Conservation (phyloP, 2,888 invertebrate genomes). For the Drosophila diplacantha region DNA sequence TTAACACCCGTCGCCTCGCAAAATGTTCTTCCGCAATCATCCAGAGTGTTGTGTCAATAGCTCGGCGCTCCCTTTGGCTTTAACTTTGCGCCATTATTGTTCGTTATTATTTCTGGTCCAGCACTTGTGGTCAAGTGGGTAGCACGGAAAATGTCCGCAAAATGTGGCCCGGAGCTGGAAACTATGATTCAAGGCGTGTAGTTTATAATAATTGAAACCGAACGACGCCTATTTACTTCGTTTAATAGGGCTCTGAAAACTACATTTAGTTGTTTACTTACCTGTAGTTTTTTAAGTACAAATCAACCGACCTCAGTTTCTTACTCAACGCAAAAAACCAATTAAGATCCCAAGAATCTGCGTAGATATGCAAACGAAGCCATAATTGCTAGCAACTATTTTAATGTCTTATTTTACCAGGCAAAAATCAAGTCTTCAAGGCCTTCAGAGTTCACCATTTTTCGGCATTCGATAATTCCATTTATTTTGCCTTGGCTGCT, state of each 20-base stretch:
- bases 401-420: slow-evolving; percentile 2
- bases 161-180: background rate
- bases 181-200: background rate
- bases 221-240: background rate
- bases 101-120: slow-evolving; percentile 23
- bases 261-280: background rate
- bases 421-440: background rate
- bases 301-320: no score
- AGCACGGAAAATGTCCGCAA: background rate
- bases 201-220: background rate
- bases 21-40: slow-evolving; percentile 70
- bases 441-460: background rate
- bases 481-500: background rate
- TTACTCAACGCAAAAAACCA: background rate
- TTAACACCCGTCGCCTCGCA: slow-evolving; percentile 43
- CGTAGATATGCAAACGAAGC: background rate
- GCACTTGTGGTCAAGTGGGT: slow-evolving; percentile 25
- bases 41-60: slow-evolving; percentile 73
- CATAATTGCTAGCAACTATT: slow-evolving; percentile 5
- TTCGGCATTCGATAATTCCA: slow-evolving; percentile 12
- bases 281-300: no score
- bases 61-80: slow-evolving; percentile 11
- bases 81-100: slow-evolving; percentile 9
- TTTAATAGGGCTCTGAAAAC: background rate
- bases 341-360: background rate